Base-by-base conservation (phyloP, 2,113 vertebrate genomes). In the Gopherus flavomarginatus region DNA sequence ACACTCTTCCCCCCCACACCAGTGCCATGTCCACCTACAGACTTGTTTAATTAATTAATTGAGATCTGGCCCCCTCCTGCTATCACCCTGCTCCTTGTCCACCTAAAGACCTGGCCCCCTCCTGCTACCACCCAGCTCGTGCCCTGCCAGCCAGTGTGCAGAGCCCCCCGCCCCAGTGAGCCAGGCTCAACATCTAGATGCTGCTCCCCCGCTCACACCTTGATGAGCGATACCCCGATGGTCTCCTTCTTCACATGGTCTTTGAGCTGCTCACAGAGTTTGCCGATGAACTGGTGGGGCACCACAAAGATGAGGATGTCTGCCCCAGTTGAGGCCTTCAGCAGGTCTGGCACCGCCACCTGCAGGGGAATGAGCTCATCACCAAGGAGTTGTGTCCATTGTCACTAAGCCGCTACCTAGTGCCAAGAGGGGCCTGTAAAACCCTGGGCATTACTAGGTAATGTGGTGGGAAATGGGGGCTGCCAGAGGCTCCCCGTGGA, bases 221-320 rank as follows among this genome's bases (percentile, higher is more conserved):
- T 99, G 97, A 99, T 99, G 62, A 99, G 99, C 0, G 99, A 99
- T 97, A 99, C 91, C 44, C 99, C 99, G 6, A 99, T 96, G 1
- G 98, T 92, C 0, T 98, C 98, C 75, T 98, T 98, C 98, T 99
- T 99, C 97, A 99, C 97, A 5, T 99, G 98, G 81, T 98, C 98
- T 97, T 99, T 99, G 95, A 99, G 99, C 97, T 99, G 99, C 90
- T 99, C 99, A 6, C 99, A 99, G 57, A 99, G 97, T 91, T 98
- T 98, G 82, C 97, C 44, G 0, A 99, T 98, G 91, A 99, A 99
- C 98, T 99, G 99, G 94, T 99, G 99, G 6, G 99, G 99, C 77
- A 99, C 99, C 96, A 99, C 99, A 0, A 99, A 99, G 87, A 99
- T 98, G 53, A 99, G 98, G 94, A 99, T 96, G 92, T 99, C 99